Base-by-base conservation (phyloP, 2,113 vertebrate genomes). In the Chitala chitala region DNA sequence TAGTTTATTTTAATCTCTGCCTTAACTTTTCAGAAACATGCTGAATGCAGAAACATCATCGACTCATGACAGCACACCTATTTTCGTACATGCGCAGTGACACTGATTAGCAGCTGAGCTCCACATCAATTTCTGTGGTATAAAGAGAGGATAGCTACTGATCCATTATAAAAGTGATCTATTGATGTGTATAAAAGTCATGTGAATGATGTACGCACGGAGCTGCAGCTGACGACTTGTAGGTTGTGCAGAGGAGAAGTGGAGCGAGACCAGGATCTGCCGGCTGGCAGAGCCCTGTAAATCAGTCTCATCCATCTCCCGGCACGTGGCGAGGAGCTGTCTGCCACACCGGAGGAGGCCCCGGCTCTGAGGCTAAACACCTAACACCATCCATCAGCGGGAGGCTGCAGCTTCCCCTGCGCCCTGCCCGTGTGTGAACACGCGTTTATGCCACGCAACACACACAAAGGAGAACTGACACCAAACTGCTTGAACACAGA, bases 331-430 rank as follows among this genome's bases (percentile, higher is more conserved):
- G 42, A 48, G 50, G n/a, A 74, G 48, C 72, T 46, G 24, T 65
- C 46, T 59, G n/a, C 46, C 38, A 33, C 29, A 10, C 33, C n/a
- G 48, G 65, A 65, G 44, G n/a, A n/a, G 36, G 20, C 50, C 58
- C 46, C 33, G 24, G 59, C 48, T 64, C 58, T 64, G 59, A 65
- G 46, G 29, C 59, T 36, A 51, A 48, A 65, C 44, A 17, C 58
- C 20, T 51, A 74, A 46, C 44, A 20, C 1, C 72, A 74, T 74
- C 72, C 33, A 74, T 74, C 72, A 74, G 26, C 31, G 42, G 38
- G 17, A 65, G 42, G 8, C 31, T n/a, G n/a, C n/a, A n/a, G n/a
- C n/a, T n/a, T n/a, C n/a, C n/a, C n/a, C n/a, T n/a, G n/a, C n/a
- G n/a, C n/a, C n/a, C n/a, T n/a, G n/a, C n/a, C n/a, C n/a, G n/a